phyloP scores from a whole-genome alignment of 2,113 vertebrate species.

The Poecilia latipinna region DNA sequence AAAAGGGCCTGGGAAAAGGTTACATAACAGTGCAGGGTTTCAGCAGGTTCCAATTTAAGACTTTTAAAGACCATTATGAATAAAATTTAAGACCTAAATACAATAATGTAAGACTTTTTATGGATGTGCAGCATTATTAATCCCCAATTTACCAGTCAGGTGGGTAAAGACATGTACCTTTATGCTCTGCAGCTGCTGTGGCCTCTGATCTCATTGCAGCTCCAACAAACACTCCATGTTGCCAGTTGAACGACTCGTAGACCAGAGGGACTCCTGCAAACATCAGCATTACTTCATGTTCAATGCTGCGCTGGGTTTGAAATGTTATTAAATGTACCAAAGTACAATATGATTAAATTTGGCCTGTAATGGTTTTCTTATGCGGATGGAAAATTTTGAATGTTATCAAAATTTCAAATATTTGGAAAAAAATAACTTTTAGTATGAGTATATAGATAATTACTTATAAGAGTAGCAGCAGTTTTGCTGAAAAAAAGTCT shows the following conservation, averaged over 20 bases:
- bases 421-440: background rate
- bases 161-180: slow-evolving; percentile 79
- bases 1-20: background rate
- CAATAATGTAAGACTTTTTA: too few relatives aligned
- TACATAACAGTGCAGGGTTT: background rate
- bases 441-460: too few relatives aligned
- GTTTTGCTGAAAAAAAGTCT: too few relatives aligned
- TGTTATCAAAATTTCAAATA: background rate
- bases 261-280: slow-evolving; percentile 91
- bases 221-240: slow-evolving; percentile 95
- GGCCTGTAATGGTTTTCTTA: background rate
- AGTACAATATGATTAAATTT: background rate
- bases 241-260: slow-evolving; percentile 94
- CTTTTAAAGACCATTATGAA: too few relatives aligned
- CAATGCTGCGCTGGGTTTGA: background rate
- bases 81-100: too few relatives aligned
- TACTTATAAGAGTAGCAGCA: too few relatives aligned
- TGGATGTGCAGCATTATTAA: background rate
- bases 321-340: background rate
- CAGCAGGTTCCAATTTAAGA: too few relatives aligned
- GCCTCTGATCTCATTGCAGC: slow-evolving; percentile 97
- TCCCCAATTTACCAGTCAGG: background rate
- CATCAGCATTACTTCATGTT: slow-evolving; percentile 2
- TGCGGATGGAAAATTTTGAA: too few relatives aligned
- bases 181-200: slow-evolving; percentile 95